Evolutionary conservation across 2,797 vertebrate genomes (phyloP).

Genomic region (Phoeniculus purpureus): DNA sequence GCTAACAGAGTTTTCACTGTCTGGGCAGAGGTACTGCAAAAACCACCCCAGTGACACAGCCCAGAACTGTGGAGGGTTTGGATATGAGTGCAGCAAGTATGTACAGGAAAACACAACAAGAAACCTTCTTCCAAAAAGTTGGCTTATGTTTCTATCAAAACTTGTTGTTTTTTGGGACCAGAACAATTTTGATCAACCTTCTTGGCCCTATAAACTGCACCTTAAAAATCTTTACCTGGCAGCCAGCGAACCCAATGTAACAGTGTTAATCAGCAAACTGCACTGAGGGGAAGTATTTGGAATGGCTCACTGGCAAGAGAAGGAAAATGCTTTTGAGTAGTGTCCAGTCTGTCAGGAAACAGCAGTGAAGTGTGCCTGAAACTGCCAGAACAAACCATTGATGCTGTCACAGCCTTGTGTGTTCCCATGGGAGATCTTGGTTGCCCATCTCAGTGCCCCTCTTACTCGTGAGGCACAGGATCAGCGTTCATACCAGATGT

Average conservation of each 20-base stretch:
- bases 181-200: neutral
- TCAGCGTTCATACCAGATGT: neutral
- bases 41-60: neutral
- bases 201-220: neutral
- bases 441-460: neutral
- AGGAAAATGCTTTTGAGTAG: neutral
- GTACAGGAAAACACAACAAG: neutral
- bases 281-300: neutral
- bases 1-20: conserved; percentile 12
- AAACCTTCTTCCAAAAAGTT: neutral
- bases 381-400: neutral
- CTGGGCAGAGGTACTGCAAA: neutral
- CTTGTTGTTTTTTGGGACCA: neutral
- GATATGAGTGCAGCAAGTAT: neutral
- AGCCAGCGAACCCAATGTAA: neutral
- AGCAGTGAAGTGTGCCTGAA: neutral
- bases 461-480: neutral
- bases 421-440: neutral
- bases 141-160: neutral
- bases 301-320: neutral
- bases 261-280: fast-evolving
- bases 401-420: neutral
- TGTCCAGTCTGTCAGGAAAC: neutral
- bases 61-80: neutral
- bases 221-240: neutral